Conservation (phyloP, 1,140 invertebrate genomes). For the Dysdera silvatica region DNA sequence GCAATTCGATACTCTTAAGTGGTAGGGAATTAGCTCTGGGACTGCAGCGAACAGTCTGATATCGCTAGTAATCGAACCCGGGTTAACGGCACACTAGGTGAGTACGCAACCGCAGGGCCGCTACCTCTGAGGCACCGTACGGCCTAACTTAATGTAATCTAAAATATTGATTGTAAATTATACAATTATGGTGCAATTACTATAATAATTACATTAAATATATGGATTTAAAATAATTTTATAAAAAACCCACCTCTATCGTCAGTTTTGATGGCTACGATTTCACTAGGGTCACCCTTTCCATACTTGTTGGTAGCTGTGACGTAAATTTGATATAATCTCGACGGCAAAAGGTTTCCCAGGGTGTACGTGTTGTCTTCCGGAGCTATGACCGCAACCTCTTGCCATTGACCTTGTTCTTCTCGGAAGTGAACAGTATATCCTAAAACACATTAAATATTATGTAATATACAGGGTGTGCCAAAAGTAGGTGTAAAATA, state of each 20-base stretch:
- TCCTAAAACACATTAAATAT: conserved; percentile 6
- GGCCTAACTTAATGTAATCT: not conserved
- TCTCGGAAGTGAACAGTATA: conserved; percentile 33
- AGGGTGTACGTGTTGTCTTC: conserved; percentile 27
- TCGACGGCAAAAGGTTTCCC: conserved; percentile 14
- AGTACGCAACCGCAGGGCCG: no score
- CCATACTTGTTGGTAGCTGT: conserved; percentile 30
- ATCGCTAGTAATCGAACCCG: no score
- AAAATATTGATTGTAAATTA: no score
- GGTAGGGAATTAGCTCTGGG: no score
- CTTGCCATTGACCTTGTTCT: conserved; percentile 30
- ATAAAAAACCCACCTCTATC: conserved; percentile 24
- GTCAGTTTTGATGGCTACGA: conserved; percentile 29
- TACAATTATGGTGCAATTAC: no score
- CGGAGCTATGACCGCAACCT: conserved; percentile 26
- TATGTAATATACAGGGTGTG: no score
- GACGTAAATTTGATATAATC: conserved; percentile 30
- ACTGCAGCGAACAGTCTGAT: no score
- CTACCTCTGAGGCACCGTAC: no score
- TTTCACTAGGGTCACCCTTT: conserved; percentile 28
- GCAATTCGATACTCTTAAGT: no score
- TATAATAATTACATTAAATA: no score
- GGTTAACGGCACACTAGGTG: no score
- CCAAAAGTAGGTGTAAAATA: not conserved
- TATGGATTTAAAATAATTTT: no score